Evolutionary conservation across 2,888 invertebrate genomes (phyloP), one percentile per base, ranked within the genome.

Genomic region (Diplazon laetatorius): DNA sequence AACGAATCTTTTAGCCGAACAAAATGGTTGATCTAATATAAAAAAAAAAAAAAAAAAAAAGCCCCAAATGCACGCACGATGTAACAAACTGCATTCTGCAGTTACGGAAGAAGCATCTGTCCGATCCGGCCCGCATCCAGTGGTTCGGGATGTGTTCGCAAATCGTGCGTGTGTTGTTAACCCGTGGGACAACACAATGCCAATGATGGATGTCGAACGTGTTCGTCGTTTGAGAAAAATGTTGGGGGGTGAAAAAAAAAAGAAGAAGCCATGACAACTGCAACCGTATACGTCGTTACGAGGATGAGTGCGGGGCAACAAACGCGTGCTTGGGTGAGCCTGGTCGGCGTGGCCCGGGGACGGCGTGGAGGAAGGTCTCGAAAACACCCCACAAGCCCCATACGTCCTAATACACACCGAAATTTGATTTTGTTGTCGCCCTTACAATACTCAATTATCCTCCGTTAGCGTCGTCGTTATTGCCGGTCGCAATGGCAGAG

Each of bases 391-490:
- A 44, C 52, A 57, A 10, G 55, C 14, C 65, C 57, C 39, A 57
- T 63, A 18, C 59, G 39, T 68, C 82, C 80, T 82, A 82, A 72
- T 81, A 84, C 80, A 83, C 75, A 82, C 75, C 75, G 77, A 86
- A 86, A 85, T 88, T 86, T 89, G 88, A 89, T 89, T 89, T 89
- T 89, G 85, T 89, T 89, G 89, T 89, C 87, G 86, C 84, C 86
- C 84, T 81, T 86, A 87, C 88, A 90, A 90, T 89, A 89, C 89
- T 90, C 89, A 89, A 90, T 90, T 90, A 90, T 87, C 85, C 82
- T 76, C 82, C 72, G 55, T 55, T 9, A 55, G 72, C 77, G 70
- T 39, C 77, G 70, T 39, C 73, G 76, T 55, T 30, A 60, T 25
- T 16, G 71, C 78, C 69, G 80, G 75, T 82, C 75, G 73, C 46